Conservation (phyloP, 2,113 vertebrate genomes). For the Oostethus manadensis region DNA sequence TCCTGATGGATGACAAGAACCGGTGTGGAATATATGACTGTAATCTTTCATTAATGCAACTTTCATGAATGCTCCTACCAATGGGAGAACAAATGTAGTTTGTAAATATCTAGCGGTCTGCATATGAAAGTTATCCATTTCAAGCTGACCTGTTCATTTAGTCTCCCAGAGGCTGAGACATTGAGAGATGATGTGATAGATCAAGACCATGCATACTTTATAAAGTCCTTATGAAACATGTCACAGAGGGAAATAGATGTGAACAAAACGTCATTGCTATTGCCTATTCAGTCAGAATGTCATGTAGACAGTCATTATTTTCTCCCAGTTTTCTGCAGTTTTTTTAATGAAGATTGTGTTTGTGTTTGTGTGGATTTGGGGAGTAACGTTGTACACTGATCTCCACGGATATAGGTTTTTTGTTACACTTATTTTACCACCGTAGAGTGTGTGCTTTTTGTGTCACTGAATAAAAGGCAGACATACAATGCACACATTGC, state of each 20-base stretch:
- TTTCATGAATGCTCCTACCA: conserved; percentile 37
- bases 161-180: conserved; percentile 35
- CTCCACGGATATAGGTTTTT: no score
- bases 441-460: no score
- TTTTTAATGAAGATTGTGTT: neutral
- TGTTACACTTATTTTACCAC: no score
- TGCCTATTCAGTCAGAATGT: conserved; percentile 11
- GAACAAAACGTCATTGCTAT: conserved; percentile 25
- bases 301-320: conserved; percentile 14
- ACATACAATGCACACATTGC: no score
- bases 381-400: neutral
- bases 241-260: conserved; percentile 21
- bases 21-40: conserved; percentile 33
- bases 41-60: conserved; percentile 46
- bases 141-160: conserved; percentile 52
- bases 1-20: conserved; percentile 5
- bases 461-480: no score
- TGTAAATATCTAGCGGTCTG: conserved; percentile 37
- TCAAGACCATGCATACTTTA: conserved; percentile 29
- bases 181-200: conserved; percentile 47
- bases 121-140: conserved; percentile 64
- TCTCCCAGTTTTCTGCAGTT: neutral
- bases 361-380: no score
- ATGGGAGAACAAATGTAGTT: conserved; percentile 44
- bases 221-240: conserved; percentile 38